A percentile compares a stretch with the other conserved stretches of the same genome.
Conservation (phyloP, 2,797 vertebrate genomes). For the Acropternis orthonyx region DNA sequence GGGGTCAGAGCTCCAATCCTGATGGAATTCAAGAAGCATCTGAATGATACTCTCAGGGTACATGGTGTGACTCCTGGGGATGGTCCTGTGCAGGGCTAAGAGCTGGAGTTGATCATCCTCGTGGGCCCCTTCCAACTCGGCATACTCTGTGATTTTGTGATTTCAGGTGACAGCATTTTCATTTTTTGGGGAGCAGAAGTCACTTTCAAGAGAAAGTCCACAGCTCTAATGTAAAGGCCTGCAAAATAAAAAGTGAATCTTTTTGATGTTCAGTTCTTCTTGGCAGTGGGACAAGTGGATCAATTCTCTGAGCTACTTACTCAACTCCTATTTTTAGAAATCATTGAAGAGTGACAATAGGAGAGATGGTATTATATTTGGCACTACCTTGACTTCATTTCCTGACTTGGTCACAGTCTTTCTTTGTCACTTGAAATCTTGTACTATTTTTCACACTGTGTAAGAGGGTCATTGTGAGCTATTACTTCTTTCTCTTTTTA, state of each 20-base stretch:
- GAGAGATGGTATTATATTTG: neutral
- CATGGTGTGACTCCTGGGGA: neutral
- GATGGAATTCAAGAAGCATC: neutral
- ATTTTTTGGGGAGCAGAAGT: neutral
- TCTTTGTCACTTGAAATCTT: neutral
- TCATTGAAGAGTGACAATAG: neutral
- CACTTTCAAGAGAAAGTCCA: neutral
- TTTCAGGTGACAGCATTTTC: neutral
- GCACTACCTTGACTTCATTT: neutral
- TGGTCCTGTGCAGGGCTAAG: neutral
- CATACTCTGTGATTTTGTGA: neutral
- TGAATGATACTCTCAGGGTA: neutral
- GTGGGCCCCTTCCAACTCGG: neutral
- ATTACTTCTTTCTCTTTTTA: neutral
- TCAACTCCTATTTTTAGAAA: neutral
- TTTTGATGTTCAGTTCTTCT: neutral
- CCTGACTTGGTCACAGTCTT: neutral
- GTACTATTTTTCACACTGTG: neutral
- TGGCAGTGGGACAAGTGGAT: neutral
- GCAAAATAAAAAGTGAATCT: neutral
- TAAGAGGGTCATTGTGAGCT: neutral
- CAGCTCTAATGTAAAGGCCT: neutral
- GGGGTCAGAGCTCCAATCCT: neutral
- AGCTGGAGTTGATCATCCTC: neutral
- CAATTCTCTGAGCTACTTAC: neutral